phyloP scores from a whole-genome alignment of 2,797 vertebrate species.

The Peromyscus nudipes region DNA sequence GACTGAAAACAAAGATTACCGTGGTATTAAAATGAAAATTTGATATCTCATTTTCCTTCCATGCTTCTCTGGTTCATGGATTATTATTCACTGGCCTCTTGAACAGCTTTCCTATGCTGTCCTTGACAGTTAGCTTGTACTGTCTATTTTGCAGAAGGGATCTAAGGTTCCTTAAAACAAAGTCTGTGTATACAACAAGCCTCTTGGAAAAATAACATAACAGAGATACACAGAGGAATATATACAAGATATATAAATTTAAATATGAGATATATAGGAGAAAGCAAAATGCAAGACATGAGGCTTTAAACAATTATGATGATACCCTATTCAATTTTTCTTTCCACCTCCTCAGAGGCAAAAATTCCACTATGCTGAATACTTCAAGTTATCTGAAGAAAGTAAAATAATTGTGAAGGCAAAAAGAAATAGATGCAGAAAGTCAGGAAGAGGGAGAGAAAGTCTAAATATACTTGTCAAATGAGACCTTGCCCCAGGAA shows the following conservation, averaged over 20 bases:
- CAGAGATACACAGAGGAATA: background rate
- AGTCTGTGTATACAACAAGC: constrained; percentile 31
- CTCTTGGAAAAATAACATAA: constrained; percentile 5
- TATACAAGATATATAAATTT: background rate
- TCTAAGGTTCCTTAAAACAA: constrained; percentile 68
- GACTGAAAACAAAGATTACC: background rate
- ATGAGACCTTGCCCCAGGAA: background rate
- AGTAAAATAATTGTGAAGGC: constrained; percentile 45
- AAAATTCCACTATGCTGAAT: constrained; percentile 11
- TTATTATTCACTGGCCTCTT: background rate
- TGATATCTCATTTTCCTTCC: constrained; percentile 44
- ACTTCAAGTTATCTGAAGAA: constrained; percentile 43
- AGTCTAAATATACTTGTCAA: constrained; percentile 18
- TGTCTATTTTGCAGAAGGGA: constrained; percentile 39
- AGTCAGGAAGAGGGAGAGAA: background rate
- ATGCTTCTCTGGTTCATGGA: constrained; percentile 43
- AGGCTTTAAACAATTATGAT: constrained; percentile 49
- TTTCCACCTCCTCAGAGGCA: constrained; percentile 7
- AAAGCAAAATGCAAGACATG: constrained; percentile 60
- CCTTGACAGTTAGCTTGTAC: background rate
- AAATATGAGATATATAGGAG: background rate
- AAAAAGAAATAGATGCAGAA: background rate
- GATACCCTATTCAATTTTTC: constrained; percentile 59
- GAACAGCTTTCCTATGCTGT: background rate
- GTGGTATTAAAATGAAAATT: background rate